Conservation (phyloP, 1,140 invertebrate genomes). For the Brachionus angularis region DNA sequence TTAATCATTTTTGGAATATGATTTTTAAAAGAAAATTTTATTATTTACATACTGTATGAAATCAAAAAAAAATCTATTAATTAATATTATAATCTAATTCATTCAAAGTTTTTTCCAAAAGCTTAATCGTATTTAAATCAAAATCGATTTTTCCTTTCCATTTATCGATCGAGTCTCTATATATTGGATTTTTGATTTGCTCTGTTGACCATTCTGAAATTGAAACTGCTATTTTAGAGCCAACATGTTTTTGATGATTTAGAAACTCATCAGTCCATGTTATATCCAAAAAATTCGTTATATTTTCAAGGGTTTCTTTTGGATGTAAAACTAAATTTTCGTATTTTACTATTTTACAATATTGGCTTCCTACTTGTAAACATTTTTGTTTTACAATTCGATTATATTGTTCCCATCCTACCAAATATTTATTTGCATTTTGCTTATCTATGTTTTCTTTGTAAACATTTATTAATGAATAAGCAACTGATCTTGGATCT, state of each 20-base stretch:
- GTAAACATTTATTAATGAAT: conserved; percentile 87
- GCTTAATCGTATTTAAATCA: too few relatives aligned
- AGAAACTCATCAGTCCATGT: conserved; percentile 92
- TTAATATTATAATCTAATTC: too few relatives aligned
- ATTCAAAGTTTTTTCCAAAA: too few relatives aligned
- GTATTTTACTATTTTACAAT: conserved; percentile 86
- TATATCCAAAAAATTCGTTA: conserved; percentile 82
- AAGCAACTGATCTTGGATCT: conserved; percentile 91
- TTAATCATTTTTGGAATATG: too few relatives aligned
- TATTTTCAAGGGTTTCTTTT: conserved; percentile 76
- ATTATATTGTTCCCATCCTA: neutral
- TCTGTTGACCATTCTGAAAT: conserved; percentile 95
- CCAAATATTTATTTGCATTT: neutral
- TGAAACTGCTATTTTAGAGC: conserved; percentile 77
- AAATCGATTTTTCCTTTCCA: conserved; percentile 94
- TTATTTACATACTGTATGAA: too few relatives aligned
- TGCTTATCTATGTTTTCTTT: conserved; percentile 79
- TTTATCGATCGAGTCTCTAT: conserved; percentile 87
- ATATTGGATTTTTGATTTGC: conserved; percentile 96
- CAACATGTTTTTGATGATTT: conserved; percentile 93
- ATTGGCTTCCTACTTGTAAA: conserved; percentile 69
- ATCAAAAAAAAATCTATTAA: too few relatives aligned
- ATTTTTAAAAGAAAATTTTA: too few relatives aligned
- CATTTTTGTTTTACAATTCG: conserved; percentile 9
- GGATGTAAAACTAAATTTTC: conserved; percentile 94